Evolutionary conservation across 2,888 invertebrate species (phyloP).

Genomic region (Plagodis dolabraria): DNA sequence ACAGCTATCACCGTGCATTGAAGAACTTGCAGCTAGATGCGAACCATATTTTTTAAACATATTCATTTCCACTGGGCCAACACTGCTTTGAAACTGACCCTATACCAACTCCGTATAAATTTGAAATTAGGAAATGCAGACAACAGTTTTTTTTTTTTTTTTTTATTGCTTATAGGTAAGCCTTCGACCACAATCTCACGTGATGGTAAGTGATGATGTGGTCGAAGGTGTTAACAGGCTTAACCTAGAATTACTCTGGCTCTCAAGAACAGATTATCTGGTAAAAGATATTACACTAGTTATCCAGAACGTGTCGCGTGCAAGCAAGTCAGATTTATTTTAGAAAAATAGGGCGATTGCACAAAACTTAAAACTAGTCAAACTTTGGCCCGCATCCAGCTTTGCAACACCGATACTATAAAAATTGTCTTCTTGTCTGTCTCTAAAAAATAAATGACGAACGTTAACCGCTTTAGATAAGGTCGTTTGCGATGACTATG

Average conservation of each 20-base stretch:
- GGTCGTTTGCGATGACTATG: constrained; percentile 31
- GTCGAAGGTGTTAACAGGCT: too few species aligned
- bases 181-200: too few species aligned
- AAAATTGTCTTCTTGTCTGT: constrained; percentile 65
- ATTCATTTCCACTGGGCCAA: too few species aligned
- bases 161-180: too few species aligned
- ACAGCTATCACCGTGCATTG: too few species aligned
- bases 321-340: constrained; percentile 68
- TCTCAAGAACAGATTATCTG: too few species aligned
- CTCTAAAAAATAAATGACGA: constrained; percentile 48
- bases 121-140: not conserved
- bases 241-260: too few species aligned
- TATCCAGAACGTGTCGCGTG: constrained; percentile 68
- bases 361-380: constrained; percentile 76
- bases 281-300: constrained; percentile 25
- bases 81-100: too few species aligned
- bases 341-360: constrained; percentile 84
- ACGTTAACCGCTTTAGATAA: constrained; percentile 36
- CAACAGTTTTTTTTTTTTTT: too few species aligned
- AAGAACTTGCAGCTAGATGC: too few species aligned
- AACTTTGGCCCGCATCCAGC: constrained; percentile 76
- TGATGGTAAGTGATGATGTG: too few species aligned
- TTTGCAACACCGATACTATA: constrained; percentile 70
- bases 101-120: not conserved
- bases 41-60: too few species aligned